A percentile compares a stretch with the other conserved stretches of the same genome.
phyloP scores from a whole-genome alignment of 2,888 invertebrate genomes.

The Drosophila cracens region DNA sequence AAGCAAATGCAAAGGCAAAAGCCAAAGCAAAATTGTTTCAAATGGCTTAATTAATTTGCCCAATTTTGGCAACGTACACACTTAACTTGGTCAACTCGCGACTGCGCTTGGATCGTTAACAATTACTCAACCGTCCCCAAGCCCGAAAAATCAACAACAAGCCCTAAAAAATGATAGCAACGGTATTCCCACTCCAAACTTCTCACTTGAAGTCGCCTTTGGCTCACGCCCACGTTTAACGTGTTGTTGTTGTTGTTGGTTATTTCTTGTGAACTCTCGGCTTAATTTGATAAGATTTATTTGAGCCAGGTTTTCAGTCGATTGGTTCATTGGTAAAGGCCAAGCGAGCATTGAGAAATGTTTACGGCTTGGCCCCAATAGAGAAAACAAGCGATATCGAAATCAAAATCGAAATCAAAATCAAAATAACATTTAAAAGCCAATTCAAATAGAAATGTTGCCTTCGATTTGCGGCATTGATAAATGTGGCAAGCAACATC shows the following conservation, averaged over 20 bases:
- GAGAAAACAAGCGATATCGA: slow-evolving; percentile 14
- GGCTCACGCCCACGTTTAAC: slow-evolving; percentile 59
- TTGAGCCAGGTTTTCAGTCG: slow-evolving; percentile 61
- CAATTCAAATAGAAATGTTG: slow-evolving; percentile 71
- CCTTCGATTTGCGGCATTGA: slow-evolving; percentile 45
- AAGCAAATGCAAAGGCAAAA: slow-evolving; percentile 19
- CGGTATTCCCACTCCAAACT: slow-evolving; percentile 44
- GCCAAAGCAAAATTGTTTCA: slow-evolving; percentile 69
- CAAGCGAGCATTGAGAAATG: slow-evolving; percentile 61
- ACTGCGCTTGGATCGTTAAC: slow-evolving; percentile 56
- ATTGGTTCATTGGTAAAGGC: slow-evolving; percentile 53
- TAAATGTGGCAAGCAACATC: slow-evolving; percentile 43
- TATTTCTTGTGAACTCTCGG: slow-evolving; percentile 53
- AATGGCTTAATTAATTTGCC: slow-evolving; percentile 79
- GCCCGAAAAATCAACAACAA: slow-evolving; percentile 56
- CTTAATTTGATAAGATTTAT: slow-evolving; percentile 81
- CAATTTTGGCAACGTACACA: slow-evolving; percentile 67
- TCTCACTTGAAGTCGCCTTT: slow-evolving; percentile 53
- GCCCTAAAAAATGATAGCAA: slow-evolving; percentile 47
- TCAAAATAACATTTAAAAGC: slow-evolving; percentile 68
- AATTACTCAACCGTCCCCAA: slow-evolving; percentile 56
- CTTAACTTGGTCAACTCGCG: slow-evolving; percentile 61
- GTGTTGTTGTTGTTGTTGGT: slow-evolving; percentile 42
- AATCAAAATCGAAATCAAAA: slow-evolving; percentile 36
- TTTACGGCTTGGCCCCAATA: slow-evolving; percentile 52